Evolutionary conservation across 2,888 invertebrate genomes (phyloP).

Genomic region (Rhopalosiphum nymphaeae): DNA sequence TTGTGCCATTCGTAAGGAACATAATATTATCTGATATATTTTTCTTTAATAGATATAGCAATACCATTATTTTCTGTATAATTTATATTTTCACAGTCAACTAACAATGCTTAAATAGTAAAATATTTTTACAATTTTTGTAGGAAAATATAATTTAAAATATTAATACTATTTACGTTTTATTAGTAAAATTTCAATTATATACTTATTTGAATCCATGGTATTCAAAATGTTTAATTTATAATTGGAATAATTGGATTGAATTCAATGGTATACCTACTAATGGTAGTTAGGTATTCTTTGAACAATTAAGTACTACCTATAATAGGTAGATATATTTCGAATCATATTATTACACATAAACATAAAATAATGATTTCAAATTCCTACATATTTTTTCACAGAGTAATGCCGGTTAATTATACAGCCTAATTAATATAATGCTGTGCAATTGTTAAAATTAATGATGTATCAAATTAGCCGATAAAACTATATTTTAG

Average conservation of each 20-base stretch:
- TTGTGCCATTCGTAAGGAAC: background rate
- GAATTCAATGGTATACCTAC: constrained; percentile 20
- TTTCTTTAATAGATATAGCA: background rate
- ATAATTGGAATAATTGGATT: constrained; percentile 42
- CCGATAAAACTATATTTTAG: background rate
- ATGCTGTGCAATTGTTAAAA: background rate
- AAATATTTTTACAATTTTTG: background rate
- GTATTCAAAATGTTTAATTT: constrained; percentile 6
- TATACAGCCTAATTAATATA: background rate
- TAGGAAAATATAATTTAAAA: background rate
- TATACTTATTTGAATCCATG: background rate
- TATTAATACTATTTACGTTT: background rate
- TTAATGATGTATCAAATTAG: background rate
- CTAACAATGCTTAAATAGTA: background rate
- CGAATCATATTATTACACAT: background rate
- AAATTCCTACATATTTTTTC: background rate
- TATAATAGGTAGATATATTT: background rate
- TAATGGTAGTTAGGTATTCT: background rate
- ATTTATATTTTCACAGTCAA: background rate
- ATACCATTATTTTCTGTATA: background rate
- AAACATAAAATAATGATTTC: constrained; percentile 20
- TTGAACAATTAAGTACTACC: background rate
- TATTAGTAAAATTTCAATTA: background rate
- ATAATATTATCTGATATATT: background rate
- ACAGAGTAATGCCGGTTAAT: background rate